Evolutionary conservation across 2,113 vertebrate species (phyloP), one percentile per base, ranked within the genome.

Genomic region (Perccottus glenii): DNA sequence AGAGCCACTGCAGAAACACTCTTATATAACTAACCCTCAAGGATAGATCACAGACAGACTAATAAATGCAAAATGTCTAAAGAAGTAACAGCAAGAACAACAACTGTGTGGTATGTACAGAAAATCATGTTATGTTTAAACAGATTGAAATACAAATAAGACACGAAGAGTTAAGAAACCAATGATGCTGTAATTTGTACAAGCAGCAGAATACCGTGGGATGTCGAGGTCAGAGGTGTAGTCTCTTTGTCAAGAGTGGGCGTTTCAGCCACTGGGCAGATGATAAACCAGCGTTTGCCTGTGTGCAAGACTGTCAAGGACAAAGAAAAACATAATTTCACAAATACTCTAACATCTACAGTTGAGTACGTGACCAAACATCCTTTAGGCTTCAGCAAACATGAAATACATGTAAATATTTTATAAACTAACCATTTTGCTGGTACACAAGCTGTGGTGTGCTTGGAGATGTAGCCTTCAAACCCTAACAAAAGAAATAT

Each of bases 241-340:
- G 72, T 70, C 52, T 95, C 92, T 3, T 83, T 73, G 55, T 86
- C 77, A 43, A 83, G 52, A 16, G 88, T 43, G 5, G 94, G 87
- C 11, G 94, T 95, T 89, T 99, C 98, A 60, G 94, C 95, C 85
- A 98, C 97, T 1, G 97, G 97, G 78, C 97, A 98, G 85, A 99
- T 95, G 82, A 99, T 99, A 83, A 99, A 99, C 97, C 97, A 99
- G 42, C 97, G 94, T 87, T 98, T 98, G 11, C 97, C 97, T 6
- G 96, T 98, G 85, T 98, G 97, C 35, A 99, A 90, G 67, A 99
- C 98, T 99, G 76, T 72, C 60, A 78, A 73, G 57, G 70, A 62
- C 44, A 84, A 27, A 81, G 36, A 83, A 53, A 73, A 46, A 52
- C 43, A 56, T 9, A 12, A 19, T 75, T 72, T 14, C 16, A 58